Evolutionary conservation across 2,113 vertebrate genomes (phyloP), one percentile per base, ranked within the genome.

Genomic region (Probosciger aterrimus): DNA sequence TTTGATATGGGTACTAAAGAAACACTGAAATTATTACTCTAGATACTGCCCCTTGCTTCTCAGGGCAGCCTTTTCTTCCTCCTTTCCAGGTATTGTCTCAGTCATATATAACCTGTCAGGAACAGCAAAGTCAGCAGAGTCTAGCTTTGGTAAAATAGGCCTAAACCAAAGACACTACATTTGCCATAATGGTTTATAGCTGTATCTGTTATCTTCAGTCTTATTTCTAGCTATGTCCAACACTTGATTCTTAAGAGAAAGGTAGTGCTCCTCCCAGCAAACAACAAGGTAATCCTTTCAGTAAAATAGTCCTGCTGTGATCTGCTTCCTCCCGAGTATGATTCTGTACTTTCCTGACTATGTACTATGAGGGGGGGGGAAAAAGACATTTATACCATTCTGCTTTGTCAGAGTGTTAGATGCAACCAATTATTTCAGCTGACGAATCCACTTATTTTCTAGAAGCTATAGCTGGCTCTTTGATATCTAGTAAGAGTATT

Each of bases 401-500:
- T 44, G 6, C 33, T 90, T 53, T 88, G 88, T 74, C 65, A 77
- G 47, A 44, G 60, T 41, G 33, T 79, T 92, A 75, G 86, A 76
- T 81, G 63, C 73, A 89, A 52, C 52, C 77, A 94, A 73, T 95
- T 96, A 96, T 87, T 94, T 91, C 62, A 57, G 90, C 77, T 92
- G 92, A 95, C 91, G 88, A 65, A 69, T 91, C 62, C 28, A 27
- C 77, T 92, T 69, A 69, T 67, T 90, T 65, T 84, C 65, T 23
- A 43, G 90, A 85, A 96, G 88, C 57, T 82, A 47, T 10, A 87
- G 65, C 57, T 62, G 55, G 62, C 70, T 85, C 86, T 96, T 94
- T 96, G 93, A 96, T 97, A 94, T 82, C 92, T 76, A 43, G 68
- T 69, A 91, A 49, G 79, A 93, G 77, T 86, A 62, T 84, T 89